These are phyloP conservation scores for Acrocyrtus sp. DNA, from an alignment of 2,888 invertebrate genomes.

Conservation along the genomic window DNA sequence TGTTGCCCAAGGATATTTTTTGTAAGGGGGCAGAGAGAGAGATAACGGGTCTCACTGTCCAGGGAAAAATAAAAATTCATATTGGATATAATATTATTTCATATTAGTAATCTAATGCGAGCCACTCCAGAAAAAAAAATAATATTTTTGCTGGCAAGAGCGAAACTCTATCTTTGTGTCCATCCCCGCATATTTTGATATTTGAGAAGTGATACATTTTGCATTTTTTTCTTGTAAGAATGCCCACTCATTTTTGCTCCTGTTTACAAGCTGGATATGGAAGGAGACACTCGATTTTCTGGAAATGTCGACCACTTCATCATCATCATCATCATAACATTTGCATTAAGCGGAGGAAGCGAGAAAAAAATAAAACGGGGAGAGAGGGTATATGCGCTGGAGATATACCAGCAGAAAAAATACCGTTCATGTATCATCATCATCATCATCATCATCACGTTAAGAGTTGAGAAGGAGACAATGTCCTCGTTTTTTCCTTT, in stretches of 20 bases:
- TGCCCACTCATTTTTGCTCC: too few species aligned
- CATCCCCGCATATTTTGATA: background rate
- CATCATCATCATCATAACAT: conserved; percentile 62
- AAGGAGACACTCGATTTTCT: conserved; percentile 35
- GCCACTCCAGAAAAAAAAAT: background rate
- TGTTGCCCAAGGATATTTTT: conserved; percentile 21
- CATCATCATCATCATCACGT: too few species aligned
- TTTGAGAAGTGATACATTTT: background rate
- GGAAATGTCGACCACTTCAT: conserved; percentile 55
- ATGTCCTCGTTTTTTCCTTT: conserved; percentile 49
- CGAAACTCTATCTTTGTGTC: background rate
- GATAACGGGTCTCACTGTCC: background rate
- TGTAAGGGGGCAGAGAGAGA: background rate
- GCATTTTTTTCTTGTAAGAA: conserved; percentile 11
- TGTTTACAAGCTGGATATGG: too few species aligned
- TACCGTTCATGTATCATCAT: too few species aligned
- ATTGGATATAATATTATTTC: too few species aligned
- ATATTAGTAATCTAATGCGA: background rate
- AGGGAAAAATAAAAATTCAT: background rate
- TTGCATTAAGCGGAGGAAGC: conserved; percentile 61
- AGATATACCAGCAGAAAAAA: too few species aligned
- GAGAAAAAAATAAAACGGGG: too few species aligned
- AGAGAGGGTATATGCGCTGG: too few species aligned
- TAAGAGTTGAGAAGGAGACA: conserved; percentile 53
- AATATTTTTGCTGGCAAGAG: background rate